Base-by-base conservation (phyloP, 2,888 invertebrate genomes). In the Norana najaformis region DNA sequence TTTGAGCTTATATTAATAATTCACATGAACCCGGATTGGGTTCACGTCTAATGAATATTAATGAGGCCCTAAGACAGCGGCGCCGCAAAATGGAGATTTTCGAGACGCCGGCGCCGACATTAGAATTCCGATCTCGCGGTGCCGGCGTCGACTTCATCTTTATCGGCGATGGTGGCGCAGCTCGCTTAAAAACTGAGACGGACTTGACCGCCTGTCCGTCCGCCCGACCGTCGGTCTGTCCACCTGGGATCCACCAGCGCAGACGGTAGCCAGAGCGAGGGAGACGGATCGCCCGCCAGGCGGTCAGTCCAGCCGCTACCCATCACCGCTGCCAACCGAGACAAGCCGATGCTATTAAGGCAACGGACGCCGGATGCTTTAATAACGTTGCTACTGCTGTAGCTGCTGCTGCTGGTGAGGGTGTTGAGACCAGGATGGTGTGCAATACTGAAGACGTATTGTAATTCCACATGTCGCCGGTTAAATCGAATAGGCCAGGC, bases 1-100 rank as follows among this genome's bases (percentile, higher is more conserved):
- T 69, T n/a, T 69, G 30, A n/a, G 69, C 69, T 69, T 69, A 69
- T 69, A 69, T 69, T 69, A 69, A 69, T 69, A 69, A 69, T 69
- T 69, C 69, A 69, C 69, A n/a, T 69, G 69, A 69, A 69, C 69
- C 69, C 69, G 69, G n/a, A 69, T 69, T 5, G 69, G 69, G 69
- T 69, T 69, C 69, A 69, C 69, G 69, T 69, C 69, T 69, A 69
- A 69, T 69, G 69, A 69, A 69, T 69, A 69, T 69, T 69, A 69
- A 69, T 69, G 69, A n/a, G 30, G n/a, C 69, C n/a, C 69, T 8
- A 2, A 69, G 69, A 69, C 30, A n/a, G n/a, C 69, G 69, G 69
- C 69, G 69, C 69, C 69, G 69, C 30, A 69, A 69, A 69, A 69
- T 69, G 69, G 69, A 69, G 69, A 69, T 69, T 69, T 47, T 23